These are phyloP conservation scores for Hippocampus zosterae DNA, from an alignment of 2,113 vertebrate genomes.

Conservation along the genomic window DNA sequence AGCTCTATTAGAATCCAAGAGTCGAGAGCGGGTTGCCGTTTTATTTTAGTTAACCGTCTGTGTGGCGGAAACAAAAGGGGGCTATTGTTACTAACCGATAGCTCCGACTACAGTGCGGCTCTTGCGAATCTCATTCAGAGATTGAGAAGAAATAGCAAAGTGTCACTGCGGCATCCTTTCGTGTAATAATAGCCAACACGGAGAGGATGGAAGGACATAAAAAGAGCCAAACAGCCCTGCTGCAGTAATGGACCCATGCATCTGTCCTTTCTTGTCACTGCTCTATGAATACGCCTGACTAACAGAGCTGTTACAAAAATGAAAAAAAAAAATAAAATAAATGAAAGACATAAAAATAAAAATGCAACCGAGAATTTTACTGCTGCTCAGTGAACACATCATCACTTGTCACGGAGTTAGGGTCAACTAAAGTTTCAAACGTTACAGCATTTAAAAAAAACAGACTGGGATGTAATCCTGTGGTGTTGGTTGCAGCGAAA, in stretches of 20 bases:
- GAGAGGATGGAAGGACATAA: constrained; percentile 57
- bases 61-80: constrained; percentile 37
- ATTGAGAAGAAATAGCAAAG: constrained; percentile 41
- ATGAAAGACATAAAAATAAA: too few species aligned
- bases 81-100: constrained; percentile 15
- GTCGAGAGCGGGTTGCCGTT: constrained; percentile 11
- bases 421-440: neutral
- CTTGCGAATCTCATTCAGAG: constrained; percentile 11
- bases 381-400: neutral
- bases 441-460: neutral
- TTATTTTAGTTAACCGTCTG: constrained; percentile 31
- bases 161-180: constrained; percentile 18
- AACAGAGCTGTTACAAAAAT: neutral
- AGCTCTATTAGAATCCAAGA: neutral
- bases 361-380: neutral
- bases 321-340: neutral
- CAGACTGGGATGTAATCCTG: neutral
- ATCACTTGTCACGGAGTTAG: neutral
- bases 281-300: constrained; percentile 15
- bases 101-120: constrained; percentile 29
- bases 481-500: neutral
- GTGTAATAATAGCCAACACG: constrained; percentile 45
- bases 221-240: constrained; percentile 45
- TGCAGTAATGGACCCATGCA: constrained; percentile 30
- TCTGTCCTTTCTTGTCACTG: constrained; percentile 13